Conservation (phyloP, 1,140 invertebrate species). For the Physella acuta region DNA sequence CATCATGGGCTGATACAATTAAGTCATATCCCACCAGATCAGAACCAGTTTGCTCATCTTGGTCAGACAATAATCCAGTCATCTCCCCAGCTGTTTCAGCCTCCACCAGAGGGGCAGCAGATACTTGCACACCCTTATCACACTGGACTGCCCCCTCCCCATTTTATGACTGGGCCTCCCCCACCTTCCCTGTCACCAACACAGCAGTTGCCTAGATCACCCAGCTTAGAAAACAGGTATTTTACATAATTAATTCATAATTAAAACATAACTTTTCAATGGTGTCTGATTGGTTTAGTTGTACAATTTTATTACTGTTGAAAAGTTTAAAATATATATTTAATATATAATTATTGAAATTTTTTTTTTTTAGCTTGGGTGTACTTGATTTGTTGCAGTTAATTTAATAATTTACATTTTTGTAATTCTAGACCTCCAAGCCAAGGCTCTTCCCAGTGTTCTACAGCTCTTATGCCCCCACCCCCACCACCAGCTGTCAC, state of each 20-base stretch:
- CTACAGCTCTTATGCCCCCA: slow-evolving; percentile 41
- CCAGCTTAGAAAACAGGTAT: slow-evolving; percentile 8
- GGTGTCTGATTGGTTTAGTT: no score
- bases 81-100: slow-evolving; percentile 15
- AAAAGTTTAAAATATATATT: no score
- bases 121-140: slow-evolving; percentile 14
- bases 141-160: slow-evolving; percentile 13
- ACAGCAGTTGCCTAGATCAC: not conserved
- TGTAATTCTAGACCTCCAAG: slow-evolving; percentile 19
- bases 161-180: slow-evolving; percentile 5
- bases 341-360: no score
- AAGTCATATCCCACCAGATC: slow-evolving; percentile 16
- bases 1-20: slow-evolving; percentile 7
- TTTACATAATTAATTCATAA: slow-evolving; percentile 15
- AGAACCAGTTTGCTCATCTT: slow-evolving; percentile 21
- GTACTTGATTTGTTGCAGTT: no score
- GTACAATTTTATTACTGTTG: no score
- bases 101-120: slow-evolving; percentile 11
- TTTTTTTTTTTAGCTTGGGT: no score
- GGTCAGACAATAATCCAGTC: slow-evolving; percentile 13
- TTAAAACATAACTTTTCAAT: no score
- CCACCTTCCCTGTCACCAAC: slow-evolving; percentile 3
- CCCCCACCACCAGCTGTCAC: slow-evolving; percentile 38
- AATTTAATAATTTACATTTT: no score
- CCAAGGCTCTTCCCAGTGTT: slow-evolving; percentile 7